These are phyloP conservation scores for Sminthurides bifidus DNA, from an alignment of 1,140 invertebrate genomes.

Conservation along the genomic window DNA sequence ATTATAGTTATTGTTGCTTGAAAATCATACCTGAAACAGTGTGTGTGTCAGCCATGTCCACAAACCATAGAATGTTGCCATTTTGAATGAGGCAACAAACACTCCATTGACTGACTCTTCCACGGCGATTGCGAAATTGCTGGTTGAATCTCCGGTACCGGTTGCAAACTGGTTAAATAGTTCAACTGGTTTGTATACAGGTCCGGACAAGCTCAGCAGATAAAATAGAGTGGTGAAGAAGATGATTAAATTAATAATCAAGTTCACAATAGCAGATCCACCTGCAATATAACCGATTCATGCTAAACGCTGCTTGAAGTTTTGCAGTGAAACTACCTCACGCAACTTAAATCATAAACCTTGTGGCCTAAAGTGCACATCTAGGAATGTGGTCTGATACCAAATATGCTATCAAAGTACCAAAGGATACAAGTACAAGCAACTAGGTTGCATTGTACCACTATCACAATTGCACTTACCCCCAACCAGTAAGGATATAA, in stretches of 20 bases:
- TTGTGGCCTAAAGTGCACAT: not conserved
- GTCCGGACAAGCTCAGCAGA: constrained; percentile 73
- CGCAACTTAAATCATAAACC: not conserved
- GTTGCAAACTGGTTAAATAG: constrained; percentile 63
- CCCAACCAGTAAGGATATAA: constrained; percentile 74
- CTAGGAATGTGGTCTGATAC: not conserved
- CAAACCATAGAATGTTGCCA: constrained; percentile 90
- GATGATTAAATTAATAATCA: constrained; percentile 81
- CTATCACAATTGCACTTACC: constrained; percentile 11
- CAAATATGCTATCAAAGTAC: not conserved
- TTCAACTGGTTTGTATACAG: constrained; percentile 83
- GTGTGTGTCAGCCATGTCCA: constrained; percentile 98
- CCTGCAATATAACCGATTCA: constrained; percentile 40
- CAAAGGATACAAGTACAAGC: not conserved
- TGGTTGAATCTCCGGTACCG: constrained; percentile 41
- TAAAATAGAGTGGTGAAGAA: constrained; percentile 96
- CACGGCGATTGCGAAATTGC: constrained; percentile 21
- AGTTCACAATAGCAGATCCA: constrained; percentile 84
- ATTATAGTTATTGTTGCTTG: not conserved
- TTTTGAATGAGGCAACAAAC: constrained; percentile 89
- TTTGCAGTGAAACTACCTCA: not conserved
- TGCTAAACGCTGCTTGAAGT: not conserved
- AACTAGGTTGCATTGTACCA: not conserved
- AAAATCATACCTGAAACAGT: constrained; percentile 61
- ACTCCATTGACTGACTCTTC: constrained; percentile 55